Evolutionary conservation across 1,140 invertebrate species (phyloP).

Genomic region (Anoplophora glabripennis): DNA sequence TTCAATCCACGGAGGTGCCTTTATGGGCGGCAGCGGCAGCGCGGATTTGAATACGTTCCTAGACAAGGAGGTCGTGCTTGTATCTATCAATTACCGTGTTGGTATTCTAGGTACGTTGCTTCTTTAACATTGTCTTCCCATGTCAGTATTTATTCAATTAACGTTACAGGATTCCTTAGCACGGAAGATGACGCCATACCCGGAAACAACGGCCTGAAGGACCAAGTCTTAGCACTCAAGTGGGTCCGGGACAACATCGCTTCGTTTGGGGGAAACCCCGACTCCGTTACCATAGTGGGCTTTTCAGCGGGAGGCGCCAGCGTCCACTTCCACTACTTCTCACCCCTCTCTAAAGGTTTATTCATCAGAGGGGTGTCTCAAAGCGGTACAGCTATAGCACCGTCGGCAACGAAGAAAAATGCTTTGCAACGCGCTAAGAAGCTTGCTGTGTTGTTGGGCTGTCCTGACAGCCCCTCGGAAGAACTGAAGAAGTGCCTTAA

Average conservation of each 20-base stretch:
- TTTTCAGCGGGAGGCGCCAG: constrained; percentile 55
- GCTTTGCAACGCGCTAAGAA: constrained; percentile 64
- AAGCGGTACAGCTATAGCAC: constrained; percentile 71
- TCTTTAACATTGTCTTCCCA: too few species aligned
- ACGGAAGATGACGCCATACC: constrained; percentile 54
- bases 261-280: constrained; percentile 53
- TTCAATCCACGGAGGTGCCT: constrained; percentile 59
- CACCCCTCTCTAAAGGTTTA: constrained; percentile 55
- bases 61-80: constrained; percentile 58
- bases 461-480: constrained; percentile 54
- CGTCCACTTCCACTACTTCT: constrained; percentile 58
- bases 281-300: constrained; percentile 52
- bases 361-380: constrained; percentile 70
- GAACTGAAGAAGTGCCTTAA: constrained; percentile 69
- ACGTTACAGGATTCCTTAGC: constrained; percentile 53
- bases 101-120: constrained; percentile 60
- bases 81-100: constrained; percentile 62
- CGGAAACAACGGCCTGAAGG: constrained; percentile 61
- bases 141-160: background rate
- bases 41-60: constrained; percentile 54
- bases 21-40: constrained; percentile 52
- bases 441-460: constrained; percentile 66
- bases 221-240: constrained; percentile 58
- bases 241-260: constrained; percentile 59
- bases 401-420: constrained; percentile 68